Evolutionary conservation across 2,113 vertebrate species (phyloP).

Genomic region (Dicrurus megarhynchus): DNA sequence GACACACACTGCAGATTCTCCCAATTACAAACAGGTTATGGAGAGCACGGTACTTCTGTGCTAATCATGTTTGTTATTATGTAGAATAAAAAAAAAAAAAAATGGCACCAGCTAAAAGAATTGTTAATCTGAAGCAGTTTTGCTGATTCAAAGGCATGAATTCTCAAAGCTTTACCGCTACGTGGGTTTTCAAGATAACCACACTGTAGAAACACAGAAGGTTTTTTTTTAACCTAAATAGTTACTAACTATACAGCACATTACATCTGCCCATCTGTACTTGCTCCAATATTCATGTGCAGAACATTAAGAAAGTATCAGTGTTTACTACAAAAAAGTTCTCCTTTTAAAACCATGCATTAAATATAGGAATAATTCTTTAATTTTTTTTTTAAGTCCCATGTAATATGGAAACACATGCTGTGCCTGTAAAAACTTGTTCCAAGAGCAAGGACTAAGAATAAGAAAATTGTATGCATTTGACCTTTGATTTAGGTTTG

Average conservation of each 20-base stretch:
- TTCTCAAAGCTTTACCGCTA: conserved; percentile 25
- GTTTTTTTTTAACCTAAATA: not conserved
- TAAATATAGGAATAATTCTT: not conserved
- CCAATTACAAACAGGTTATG: conserved; percentile 63
- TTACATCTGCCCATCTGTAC: not conserved
- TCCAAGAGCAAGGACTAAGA: not conserved
- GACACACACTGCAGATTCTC: conserved; percentile 63
- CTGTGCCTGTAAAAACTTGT: not conserved
- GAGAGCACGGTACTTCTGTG: conserved; percentile 21
- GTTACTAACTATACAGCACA: conserved; percentile 1
- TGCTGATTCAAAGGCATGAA: conserved; percentile 49
- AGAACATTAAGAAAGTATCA: conserved; percentile 32
- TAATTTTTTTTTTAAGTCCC: not conserved
- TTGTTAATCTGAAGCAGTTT: conserved; percentile 57
- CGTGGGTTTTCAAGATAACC: conserved; percentile 29
- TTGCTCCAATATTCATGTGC: not conserved
- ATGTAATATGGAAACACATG: not conserved
- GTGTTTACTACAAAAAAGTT: conserved; percentile 8
- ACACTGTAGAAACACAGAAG: not conserved
- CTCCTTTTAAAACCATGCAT: not conserved
- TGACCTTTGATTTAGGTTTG: conserved; percentile 2
- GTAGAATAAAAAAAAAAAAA: conserved; percentile 12
- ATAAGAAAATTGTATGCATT: not conserved
- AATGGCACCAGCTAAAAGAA: conserved; percentile 46
- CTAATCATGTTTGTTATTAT: conserved; percentile 70